Evolutionary conservation across 1,140 invertebrate species (phyloP), one percentile per base, ranked within the genome.

Genomic region (Drosophila jambulina): DNA sequence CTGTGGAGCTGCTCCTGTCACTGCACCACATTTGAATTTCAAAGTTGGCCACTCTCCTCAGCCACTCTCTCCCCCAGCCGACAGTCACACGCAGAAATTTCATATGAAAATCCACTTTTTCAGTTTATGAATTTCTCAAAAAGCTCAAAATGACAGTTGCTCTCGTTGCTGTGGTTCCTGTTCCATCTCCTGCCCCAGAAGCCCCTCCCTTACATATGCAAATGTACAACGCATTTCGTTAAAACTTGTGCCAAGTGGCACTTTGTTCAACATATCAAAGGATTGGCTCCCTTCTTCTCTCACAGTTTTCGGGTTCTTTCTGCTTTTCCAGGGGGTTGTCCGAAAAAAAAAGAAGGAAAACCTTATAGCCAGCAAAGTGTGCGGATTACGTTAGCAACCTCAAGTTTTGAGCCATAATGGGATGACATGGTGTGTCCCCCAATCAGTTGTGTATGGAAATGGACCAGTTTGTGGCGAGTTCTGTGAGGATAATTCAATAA

Each of bases 101-200:
- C 84, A 80, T 88, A 88, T 88, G 84, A 88, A 88, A 90, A 88
- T 90, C 84, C 84, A 88, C 84, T 88, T 90, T 87, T 88, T 88
- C 84, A 88, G 85, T 88, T 90, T 88, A 88, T 84, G 84, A 88
- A 88, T 88, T 88, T 88, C 84, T 90, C 85, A 88, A 90, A 87
- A 88, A 88, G 85, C 84, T 90, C 77, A 67, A 71, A 87, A 71
- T 87, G 85, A 87, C 85, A 90, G 84, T 85, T 75, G 48, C 58
- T 78, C 48, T 69, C 71, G 68, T 68, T 80, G 64, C 62, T 68
- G 46, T 34, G 58, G 58, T 57, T 61, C 43, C 42, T 34, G 13
- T 23, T 29, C 21, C n/a, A 8, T 17, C 43, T 61, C n/a, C 43
- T 38, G n/a, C 23, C 19, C 8, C 21, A 10, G 53, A 48, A n/a